Conservation (phyloP, 2,113 vertebrate genomes). For the Prietella phreatophila region DNA sequence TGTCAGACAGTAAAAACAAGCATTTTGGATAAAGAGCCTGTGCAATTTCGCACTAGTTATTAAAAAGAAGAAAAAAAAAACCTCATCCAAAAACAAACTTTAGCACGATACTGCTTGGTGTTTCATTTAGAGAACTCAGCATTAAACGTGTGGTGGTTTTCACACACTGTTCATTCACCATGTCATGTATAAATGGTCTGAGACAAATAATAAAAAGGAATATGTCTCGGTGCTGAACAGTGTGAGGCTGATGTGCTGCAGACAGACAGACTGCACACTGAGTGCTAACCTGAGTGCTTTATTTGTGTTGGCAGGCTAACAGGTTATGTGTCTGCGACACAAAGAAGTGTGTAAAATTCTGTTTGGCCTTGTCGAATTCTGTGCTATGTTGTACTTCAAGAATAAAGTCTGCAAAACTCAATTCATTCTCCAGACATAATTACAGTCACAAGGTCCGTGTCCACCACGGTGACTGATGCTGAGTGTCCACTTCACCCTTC, state of each 20-base stretch:
- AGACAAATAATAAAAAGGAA: neutral
- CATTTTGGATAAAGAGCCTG: neutral
- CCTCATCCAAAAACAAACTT: neutral
- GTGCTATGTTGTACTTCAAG: neutral
- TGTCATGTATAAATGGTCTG: neutral
- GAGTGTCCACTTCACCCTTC: neutral
- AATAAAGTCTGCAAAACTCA: neutral
- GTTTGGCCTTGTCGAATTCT: neutral
- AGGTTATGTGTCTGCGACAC: neutral
- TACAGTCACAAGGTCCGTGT: neutral
- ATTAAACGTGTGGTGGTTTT: neutral
- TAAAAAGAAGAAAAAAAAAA: neutral
- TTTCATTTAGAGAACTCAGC: neutral
- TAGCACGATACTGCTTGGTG: neutral
- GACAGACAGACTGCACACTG: constrained; percentile 8
- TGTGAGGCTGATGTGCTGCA: neutral
- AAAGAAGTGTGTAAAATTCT: neutral
- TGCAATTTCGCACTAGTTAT: neutral
- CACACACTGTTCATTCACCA: neutral
- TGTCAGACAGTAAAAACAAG: neutral
- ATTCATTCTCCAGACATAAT: neutral
- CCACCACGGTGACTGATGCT: neutral
- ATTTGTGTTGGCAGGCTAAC: neutral
- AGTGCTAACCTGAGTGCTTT: neutral
- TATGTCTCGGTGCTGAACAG: neutral